These are phyloP conservation scores for Rhizomys pruinosus DNA, from an alignment of 2,113 vertebrate genomes.

Conservation along the genomic window DNA sequence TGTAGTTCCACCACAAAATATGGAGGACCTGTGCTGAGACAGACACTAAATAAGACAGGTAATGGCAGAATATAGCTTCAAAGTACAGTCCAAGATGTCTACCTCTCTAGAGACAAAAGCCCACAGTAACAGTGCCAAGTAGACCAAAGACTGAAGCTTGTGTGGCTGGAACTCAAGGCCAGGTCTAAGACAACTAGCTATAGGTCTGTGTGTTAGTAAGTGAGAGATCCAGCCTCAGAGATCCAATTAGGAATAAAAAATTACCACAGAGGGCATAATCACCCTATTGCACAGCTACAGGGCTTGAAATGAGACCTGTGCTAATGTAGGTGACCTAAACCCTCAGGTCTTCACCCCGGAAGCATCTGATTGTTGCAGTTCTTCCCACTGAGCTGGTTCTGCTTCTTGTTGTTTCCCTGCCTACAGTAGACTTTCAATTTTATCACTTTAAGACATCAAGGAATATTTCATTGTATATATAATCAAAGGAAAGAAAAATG, in stretches of 20 bases:
- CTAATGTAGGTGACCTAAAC: background rate
- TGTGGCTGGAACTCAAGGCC: background rate
- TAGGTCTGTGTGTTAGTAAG: background rate
- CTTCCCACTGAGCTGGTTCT: background rate
- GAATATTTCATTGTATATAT: background rate
- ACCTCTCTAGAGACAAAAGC: too few species aligned
- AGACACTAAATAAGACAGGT: too few species aligned
- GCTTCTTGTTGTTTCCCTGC: background rate
- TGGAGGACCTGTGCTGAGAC: too few species aligned
- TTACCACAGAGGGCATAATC: background rate
- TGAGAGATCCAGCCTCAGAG: background rate
- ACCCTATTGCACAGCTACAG: background rate
- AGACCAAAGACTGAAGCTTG: too few species aligned
- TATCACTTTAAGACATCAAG: background rate
- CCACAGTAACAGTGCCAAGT: background rate
- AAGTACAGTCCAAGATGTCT: too few species aligned
- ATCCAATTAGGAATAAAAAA: background rate
- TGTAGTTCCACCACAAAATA: too few species aligned
- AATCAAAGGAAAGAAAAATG: too few species aligned
- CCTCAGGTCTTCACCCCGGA: background rate
- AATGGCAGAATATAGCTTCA: too few species aligned
- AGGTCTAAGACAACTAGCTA: background rate
- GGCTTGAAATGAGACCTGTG: too few species aligned
- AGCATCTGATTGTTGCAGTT: background rate
- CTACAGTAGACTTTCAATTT: background rate